Percentiles rank a stretch among this genome's conserved stretches.
Evolutionary conservation across 2,888 invertebrate genomes (phyloP).

Genomic region (Eupithecia pulchellata): DNA sequence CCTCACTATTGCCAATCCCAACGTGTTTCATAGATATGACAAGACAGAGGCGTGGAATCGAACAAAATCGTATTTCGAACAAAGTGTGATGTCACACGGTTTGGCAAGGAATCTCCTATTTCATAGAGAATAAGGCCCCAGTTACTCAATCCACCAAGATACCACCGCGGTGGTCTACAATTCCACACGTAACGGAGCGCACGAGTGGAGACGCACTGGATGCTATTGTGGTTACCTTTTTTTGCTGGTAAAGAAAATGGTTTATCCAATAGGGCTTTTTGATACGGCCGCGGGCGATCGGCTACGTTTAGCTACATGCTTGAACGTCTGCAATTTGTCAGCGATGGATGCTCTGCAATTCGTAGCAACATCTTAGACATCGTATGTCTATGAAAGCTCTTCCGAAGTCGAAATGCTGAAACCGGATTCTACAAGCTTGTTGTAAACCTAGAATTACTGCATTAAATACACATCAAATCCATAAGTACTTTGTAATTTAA

Average conservation of each 20-base stretch:
- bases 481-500: slow-evolving; percentile 51
- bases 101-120: too few relatives aligned
- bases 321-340: not conserved
- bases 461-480: slow-evolving; percentile 42
- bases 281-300: slow-evolving; percentile 6
- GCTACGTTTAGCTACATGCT: not conserved
- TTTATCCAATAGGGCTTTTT: slow-evolving; percentile 21
- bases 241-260: slow-evolving; percentile 20
- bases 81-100: too few relatives aligned
- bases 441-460: slow-evolving; percentile 45
- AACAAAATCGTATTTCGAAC: too few relatives aligned
- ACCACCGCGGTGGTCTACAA: slow-evolving; percentile 34
- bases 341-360: not conserved
- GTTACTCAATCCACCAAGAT: slow-evolving; percentile 38
- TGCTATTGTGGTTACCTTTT: slow-evolving; percentile 22
- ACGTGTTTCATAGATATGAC: too few relatives aligned
- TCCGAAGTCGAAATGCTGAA: slow-evolving; percentile 6
- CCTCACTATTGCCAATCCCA: too few relatives aligned
- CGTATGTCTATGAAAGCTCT: not conserved
- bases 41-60: too few relatives aligned
- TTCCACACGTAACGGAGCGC: slow-evolving; percentile 40
- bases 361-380: not conserved
- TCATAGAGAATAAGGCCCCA: too few relatives aligned
- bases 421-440: slow-evolving; percentile 31
- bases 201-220: slow-evolving; percentile 27